Conservation (phyloP, 2,113 vertebrate genomes). For the Cheilinus undulatus region DNA sequence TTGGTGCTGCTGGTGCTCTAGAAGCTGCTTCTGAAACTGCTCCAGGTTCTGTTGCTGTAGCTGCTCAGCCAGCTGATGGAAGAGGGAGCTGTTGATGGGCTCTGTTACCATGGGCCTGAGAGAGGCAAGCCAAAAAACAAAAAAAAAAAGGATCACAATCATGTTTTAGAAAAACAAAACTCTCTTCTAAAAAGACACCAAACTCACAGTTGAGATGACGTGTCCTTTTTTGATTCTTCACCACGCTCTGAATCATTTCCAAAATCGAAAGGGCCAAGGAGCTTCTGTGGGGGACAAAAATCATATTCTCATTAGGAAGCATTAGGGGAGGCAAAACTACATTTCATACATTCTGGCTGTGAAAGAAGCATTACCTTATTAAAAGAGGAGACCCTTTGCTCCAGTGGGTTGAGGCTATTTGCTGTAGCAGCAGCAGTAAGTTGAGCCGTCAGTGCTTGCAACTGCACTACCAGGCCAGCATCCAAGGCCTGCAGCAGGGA, state of each 20-base stretch:
- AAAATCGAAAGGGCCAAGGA: conserved; percentile 98
- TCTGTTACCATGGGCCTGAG: conserved; percentile 93
- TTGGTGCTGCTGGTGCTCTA: conserved; percentile 89
- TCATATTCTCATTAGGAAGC: background rate
- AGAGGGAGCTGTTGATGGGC: conserved; percentile 97
- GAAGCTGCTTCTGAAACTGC: conserved; percentile 95
- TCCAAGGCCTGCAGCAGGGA: conserved; percentile 96
- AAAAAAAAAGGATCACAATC: background rate
- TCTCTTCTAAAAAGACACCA: background rate
- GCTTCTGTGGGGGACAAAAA: conserved; percentile 84
- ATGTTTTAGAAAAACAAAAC: background rate
- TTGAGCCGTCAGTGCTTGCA: conserved; percentile 97
- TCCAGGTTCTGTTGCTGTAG: conserved; percentile 98
- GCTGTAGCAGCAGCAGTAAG: conserved; percentile 96
- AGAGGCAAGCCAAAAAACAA: background rate
- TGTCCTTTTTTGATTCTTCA: conserved; percentile 96
- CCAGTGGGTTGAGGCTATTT: conserved; percentile 94
- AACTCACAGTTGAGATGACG: conserved; percentile 91
- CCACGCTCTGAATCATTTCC: conserved; percentile 90
- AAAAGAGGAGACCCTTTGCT: conserved; percentile 95
- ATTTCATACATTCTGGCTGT: background rate
- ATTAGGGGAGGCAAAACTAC: background rate
- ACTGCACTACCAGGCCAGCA: conserved; percentile 95
- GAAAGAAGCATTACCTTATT: conserved; percentile 90
- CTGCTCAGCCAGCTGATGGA: conserved; percentile 97